These are phyloP conservation scores for Poeciliopsis prolifica DNA, from an alignment of 2,113 vertebrate species.

Conservation along the genomic window DNA sequence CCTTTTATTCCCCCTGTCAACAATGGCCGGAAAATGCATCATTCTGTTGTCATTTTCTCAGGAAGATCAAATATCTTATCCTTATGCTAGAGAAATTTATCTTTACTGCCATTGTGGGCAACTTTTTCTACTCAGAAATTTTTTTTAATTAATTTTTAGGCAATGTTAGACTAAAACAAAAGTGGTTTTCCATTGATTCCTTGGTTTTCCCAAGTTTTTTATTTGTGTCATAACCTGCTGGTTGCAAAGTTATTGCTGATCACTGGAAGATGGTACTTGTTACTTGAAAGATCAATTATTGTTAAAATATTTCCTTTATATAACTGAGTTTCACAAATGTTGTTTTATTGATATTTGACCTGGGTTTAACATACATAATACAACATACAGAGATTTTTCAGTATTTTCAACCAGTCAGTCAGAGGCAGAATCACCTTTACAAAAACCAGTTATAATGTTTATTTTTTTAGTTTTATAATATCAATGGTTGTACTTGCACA, in stretches of 20 bases:
- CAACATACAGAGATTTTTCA: no score
- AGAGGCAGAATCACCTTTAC: no score
- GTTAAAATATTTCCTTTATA: no score
- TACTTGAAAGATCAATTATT: neutral
- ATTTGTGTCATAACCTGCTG: neutral
- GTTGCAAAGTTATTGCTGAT: slow-evolving; percentile 29
- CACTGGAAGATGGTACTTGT: slow-evolving; percentile 20
- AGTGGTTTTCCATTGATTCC: neutral
- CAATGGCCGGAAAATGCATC: no score
- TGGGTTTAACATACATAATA: neutral
- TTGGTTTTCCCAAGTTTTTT: neutral
- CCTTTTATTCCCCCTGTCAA: no score
- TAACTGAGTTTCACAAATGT: slow-evolving; percentile 14
- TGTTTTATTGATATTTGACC: slow-evolving; percentile 28
- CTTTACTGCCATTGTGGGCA: neutral
- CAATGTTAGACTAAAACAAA: neutral
- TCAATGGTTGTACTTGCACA: no score
- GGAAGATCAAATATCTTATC: neutral
- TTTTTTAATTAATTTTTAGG: slow-evolving; percentile 7
- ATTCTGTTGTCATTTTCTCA: no score
- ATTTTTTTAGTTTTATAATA: no score
- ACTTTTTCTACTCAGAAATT: slow-evolving; percentile 34
- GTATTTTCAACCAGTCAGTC: no score
- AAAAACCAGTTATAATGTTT: no score
- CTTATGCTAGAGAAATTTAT: neutral